Percentiles rank a stretch among this genome's conserved stretches.
These are phyloP conservation scores for Phacellophora camtschatica DNA, from an alignment of 30 jellyfish, hydroid and myxozoan genomes.

Conservation along the genomic window DNA sequence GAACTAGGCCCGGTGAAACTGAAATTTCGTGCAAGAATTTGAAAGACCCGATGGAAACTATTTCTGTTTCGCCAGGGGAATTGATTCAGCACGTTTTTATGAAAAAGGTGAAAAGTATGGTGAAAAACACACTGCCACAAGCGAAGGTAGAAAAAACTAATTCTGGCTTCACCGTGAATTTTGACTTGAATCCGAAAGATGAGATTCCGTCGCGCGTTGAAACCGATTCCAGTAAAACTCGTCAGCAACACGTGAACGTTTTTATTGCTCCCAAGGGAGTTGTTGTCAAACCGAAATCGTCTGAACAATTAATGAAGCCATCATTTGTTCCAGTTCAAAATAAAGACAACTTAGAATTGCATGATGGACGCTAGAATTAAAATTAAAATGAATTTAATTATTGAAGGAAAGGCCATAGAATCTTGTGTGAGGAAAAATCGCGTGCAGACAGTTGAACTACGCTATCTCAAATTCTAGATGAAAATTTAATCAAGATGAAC, in stretches of 20 bases:
- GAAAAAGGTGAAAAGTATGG: slow-evolving; percentile 65
- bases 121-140: slow-evolving; percentile 80
- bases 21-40: background rate
- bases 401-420: background rate
- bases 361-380: slow-evolving; percentile 50
- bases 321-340: slow-evolving; percentile 92
- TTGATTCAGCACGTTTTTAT: slow-evolving; percentile 71
- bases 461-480: too few relatives aligned
- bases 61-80: slow-evolving; percentile 79
- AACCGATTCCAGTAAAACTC: slow-evolving; percentile 30
- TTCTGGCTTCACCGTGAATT: slow-evolving; percentile 85
- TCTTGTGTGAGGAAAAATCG: background rate
- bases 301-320: slow-evolving; percentile 93
- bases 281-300: slow-evolving; percentile 94
- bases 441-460: too few relatives aligned
- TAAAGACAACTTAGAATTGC: slow-evolving; percentile 82
- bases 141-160: slow-evolving; percentile 88
- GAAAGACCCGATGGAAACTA: slow-evolving; percentile 29
- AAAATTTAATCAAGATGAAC: too few relatives aligned
- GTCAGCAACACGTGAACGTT: slow-evolving; percentile 96
- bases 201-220: slow-evolving; percentile 74
- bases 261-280: slow-evolving; percentile 96
- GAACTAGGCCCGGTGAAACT: slow-evolving; percentile 1
- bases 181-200: slow-evolving; percentile 91
- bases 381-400: too few relatives aligned